Base-by-base conservation (phyloP, 2,797 vertebrate species). In the Malurus splendens region DNA sequence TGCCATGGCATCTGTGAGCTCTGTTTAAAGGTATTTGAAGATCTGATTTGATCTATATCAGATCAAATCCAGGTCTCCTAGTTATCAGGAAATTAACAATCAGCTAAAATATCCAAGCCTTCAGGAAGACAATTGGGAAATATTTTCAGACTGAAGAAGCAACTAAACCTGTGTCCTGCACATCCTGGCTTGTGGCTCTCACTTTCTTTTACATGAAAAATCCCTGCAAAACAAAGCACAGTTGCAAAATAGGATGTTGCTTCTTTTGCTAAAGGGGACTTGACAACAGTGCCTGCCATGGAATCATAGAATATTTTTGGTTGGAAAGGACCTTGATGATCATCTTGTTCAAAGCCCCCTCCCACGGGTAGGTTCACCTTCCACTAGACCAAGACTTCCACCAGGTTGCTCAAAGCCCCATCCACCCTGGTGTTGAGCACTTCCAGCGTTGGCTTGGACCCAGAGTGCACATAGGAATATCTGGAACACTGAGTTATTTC, bases 291-390 rank as follows among this genome's bases (percentile, higher is more conserved):
- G 2, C 5, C 41, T 78, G 14, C 36, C 10, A 13, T 5, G 11
- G 17, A 25, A 30, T 9, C 10, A 4, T 4, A 9, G 20, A 41
- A 33, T 22, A 5, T 7, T 42, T 61, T 55, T 27, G 39, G 19
- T 24, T 30, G 24, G 38, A 39, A 67, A 24, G 24, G 17, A 50
- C 14, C 23, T 44, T 17, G 39, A 39, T 30, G 23, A 33, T 24
- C 18, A 4, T 30, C 32, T 14, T 12, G 14, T 55, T 42, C 6
- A 28, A 56, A 4, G 0, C 2, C 7, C 6, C 2, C 19, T 68
- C n/a, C 48, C 17, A 9, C 11, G 20, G n/a, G 14, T 55, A 74
- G 42, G 48, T 28, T 18, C 48, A 30, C 2, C 19, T 67, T 16
- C 23, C 32, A 30, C 19, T 5, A 18, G 42, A 51, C 6, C 36